Conservation (phyloP, 2,797 vertebrate genomes). For the Selene dorsalis region DNA sequence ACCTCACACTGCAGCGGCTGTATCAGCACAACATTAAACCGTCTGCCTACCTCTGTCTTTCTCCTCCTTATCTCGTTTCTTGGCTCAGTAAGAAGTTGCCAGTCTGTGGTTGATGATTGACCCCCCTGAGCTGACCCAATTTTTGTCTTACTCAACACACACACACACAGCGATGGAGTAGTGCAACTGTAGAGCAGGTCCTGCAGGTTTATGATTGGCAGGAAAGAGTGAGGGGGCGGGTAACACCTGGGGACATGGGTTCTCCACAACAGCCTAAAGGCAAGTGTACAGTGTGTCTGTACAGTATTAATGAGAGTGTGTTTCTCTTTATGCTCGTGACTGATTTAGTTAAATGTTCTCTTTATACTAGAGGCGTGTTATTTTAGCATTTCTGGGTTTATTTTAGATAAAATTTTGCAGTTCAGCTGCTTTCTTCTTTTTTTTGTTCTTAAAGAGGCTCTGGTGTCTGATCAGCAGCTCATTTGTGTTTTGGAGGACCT, state of each 20-base stretch:
- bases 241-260: constrained; percentile 46
- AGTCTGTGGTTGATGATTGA: constrained; percentile 42
- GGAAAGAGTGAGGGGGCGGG: constrained; percentile 33
- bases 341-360: not conserved
- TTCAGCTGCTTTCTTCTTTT: too few species aligned
- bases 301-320: not conserved
- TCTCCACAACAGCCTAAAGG: constrained; percentile 50
- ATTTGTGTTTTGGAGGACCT: constrained; percentile 21
- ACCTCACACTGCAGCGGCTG: not conserved
- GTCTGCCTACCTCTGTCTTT: not conserved
- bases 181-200: constrained; percentile 50
- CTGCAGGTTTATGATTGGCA: constrained; percentile 50
- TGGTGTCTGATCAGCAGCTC: not conserved
- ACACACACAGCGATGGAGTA: not conserved
- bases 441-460: not conserved
- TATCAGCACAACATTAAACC: not conserved
- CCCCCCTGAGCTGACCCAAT: constrained; percentile 45
- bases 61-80: constrained; percentile 27
- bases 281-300: constrained; percentile 28
- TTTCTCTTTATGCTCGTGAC: constrained; percentile 1
- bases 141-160: constrained; percentile 33
- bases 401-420: not conserved
- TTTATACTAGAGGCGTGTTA: not conserved
- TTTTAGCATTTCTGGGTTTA: not conserved
- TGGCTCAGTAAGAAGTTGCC: constrained; percentile 34